phyloP scores from a whole-genome alignment of 2,113 vertebrate species.

The Grus americana region DNA sequence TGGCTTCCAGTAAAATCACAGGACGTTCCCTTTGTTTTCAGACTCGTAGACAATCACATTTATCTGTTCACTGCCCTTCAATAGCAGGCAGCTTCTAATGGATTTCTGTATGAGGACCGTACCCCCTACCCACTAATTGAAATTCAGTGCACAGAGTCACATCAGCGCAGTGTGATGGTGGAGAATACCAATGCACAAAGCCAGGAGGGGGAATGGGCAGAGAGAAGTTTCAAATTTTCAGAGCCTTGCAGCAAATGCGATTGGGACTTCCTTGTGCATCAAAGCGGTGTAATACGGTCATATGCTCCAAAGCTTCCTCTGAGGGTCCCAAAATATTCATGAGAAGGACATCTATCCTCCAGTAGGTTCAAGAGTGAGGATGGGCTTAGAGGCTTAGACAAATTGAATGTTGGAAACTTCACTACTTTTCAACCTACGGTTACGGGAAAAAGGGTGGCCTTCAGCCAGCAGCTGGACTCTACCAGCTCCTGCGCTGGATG shows the following conservation, averaged over 20 bases:
- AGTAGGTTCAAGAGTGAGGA: neutral
- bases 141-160: slow-evolving; percentile 36
- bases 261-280: neutral
- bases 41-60: slow-evolving; percentile 36
- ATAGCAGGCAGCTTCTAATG: slow-evolving; percentile 27
- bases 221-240: neutral
- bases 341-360: neutral
- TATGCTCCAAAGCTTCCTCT: neutral
- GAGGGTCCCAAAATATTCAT: neutral
- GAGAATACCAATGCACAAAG: slow-evolving; percentile 52
- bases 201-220: neutral
- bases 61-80: slow-evolving; percentile 50
- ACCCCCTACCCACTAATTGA: slow-evolving; percentile 48
- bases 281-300: neutral
- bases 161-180: slow-evolving; percentile 19
- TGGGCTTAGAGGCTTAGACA: neutral
- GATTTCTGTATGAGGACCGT: neutral
- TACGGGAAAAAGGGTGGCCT: neutral
- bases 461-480: neutral
- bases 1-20: slow-evolving; percentile 28
- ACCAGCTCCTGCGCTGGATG: neutral
- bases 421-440: accelerated
- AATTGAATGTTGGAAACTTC: neutral
- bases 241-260: neutral
- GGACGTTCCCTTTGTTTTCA: slow-evolving; percentile 37